Conservation (phyloP, 2,113 vertebrate species). For the Panthera leo region DNA sequence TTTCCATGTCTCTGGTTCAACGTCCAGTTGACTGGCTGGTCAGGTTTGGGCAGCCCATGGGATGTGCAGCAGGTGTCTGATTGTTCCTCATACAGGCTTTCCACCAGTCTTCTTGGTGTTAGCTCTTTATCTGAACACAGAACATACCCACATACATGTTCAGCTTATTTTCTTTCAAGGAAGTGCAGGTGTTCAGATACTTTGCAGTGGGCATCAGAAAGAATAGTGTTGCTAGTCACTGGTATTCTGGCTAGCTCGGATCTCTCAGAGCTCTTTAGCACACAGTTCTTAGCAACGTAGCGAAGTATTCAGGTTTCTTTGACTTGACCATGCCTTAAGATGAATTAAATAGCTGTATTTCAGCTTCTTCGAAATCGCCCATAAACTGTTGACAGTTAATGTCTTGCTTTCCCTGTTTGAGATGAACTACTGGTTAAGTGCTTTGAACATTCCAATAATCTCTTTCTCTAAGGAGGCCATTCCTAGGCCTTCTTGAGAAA, state of each 20-base stretch:
- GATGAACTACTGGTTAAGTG: neutral
- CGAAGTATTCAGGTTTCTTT: neutral
- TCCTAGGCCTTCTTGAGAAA: neutral
- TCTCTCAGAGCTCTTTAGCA: neutral
- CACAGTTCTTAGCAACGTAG: neutral
- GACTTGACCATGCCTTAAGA: neutral
- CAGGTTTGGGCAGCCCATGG: neutral
- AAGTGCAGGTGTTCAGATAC: neutral
- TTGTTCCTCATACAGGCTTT: neutral
- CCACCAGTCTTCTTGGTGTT: neutral
- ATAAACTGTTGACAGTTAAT: neutral
- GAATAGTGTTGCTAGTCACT: neutral
- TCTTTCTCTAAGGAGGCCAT: neutral
- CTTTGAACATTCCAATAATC: neutral
- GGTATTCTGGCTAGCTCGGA: neutral
- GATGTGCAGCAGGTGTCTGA: neutral
- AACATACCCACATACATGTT: neutral
- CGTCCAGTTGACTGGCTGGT: neutral
- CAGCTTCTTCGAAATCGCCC: neutral
- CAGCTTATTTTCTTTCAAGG: neutral
- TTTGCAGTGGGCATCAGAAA: neutral
- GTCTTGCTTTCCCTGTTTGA: neutral
- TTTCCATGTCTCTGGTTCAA: neutral
- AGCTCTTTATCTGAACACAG: neutral
- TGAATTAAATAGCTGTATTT: neutral